Conservation (phyloP, 2,113 vertebrate species). For the Eidolon helvum region DNA sequence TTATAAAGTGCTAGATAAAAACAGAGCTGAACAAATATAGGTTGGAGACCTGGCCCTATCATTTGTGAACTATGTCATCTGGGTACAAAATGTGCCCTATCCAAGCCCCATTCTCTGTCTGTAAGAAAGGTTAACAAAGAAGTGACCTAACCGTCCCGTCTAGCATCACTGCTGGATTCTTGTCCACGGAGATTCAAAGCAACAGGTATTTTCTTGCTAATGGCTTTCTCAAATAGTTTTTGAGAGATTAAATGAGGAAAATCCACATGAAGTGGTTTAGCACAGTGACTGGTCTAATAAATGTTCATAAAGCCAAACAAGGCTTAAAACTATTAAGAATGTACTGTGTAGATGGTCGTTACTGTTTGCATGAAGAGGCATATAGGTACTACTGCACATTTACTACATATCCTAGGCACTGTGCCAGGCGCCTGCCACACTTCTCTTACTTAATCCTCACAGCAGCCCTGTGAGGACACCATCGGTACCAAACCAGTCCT, state of each 20-base stretch:
- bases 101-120: not conserved
- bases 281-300: not conserved
- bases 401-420: not conserved
- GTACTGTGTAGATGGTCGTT: not conserved
- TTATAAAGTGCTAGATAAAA: not conserved
- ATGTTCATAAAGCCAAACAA: not conserved
- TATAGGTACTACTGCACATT: not conserved
- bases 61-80: not conserved
- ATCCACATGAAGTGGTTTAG: not conserved
- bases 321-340: not conserved
- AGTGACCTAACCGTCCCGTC: not conserved
- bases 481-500: not conserved
- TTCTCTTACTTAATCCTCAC: not conserved
- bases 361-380: not conserved
- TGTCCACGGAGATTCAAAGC: not conserved
- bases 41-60: not conserved
- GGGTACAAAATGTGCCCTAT: not conserved
- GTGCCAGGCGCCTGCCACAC: not conserved
- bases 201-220: not conserved
- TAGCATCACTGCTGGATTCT: not conserved
- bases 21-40: not conserved
- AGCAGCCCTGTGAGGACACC: not conserved
- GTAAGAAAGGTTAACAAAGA: not conserved
- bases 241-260: not conserved
- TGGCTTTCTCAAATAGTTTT: not conserved